Evolutionary conservation across 2,888 invertebrate genomes (phyloP), one percentile per base, ranked within the genome.

Genomic region (Mycalesis mineus): DNA sequence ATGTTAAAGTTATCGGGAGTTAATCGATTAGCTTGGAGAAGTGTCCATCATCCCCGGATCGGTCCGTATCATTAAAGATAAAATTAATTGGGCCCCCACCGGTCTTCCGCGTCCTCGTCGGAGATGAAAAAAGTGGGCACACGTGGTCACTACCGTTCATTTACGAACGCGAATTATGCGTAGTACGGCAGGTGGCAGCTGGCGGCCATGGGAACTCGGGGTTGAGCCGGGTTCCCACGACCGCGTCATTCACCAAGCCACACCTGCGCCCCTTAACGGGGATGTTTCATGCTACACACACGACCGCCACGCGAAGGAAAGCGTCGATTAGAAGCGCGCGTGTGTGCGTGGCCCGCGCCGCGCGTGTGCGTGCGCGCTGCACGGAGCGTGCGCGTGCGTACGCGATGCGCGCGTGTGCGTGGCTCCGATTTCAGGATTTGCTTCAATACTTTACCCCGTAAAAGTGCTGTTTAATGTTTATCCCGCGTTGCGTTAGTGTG

Each of bases 111-210:
- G 81, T 84, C 75, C 69, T 69, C 70, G 64, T 60, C 52, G 59
- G 72, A 64, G 73, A 77, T 75, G 78, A 84, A 86, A 86, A 83
- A 82, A 82, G 73, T 72, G 74, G 72, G 74, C 78, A 84, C 88
- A 89, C 89, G 89, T 89, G 89, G 88, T 86, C 88, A 89, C 87
- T 88, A 89, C 89, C 88, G 88, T 88, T 88, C 88, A 86, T 86
- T 88, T 88, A 88, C 87, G 85, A 82, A 82, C 82, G 87, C 88
- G 87, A 88, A 88, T 88, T 87, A 89, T 88, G 88, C 88, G 88
- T 88, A 88, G 86, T 88, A 87, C 78, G 82, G 86, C 88, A 87
- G 87, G 88, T 87, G 88, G 84, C 84, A 82, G 82, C 84, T 85
- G 84, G 75, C 65, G 70, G 68, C 67, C 84, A 73, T 88, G 89